Base-by-base conservation (phyloP, 2,888 invertebrate species). In the Aproaerema taeniolella region DNA sequence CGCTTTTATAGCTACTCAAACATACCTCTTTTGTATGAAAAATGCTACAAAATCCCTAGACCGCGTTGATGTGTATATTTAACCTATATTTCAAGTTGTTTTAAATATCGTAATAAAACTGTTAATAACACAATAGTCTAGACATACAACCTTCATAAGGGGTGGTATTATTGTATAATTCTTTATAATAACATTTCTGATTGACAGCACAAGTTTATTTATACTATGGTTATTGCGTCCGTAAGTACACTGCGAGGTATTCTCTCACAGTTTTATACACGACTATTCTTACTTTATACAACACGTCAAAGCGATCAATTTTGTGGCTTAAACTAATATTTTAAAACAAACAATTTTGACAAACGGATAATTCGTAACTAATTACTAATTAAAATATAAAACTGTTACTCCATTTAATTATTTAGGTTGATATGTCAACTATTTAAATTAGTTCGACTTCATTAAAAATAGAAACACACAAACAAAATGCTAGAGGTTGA, bases 101-200 rank as follows among this genome's bases (percentile, higher is more conserved):
- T 70, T 70, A 70, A 69, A 73, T 73, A 76, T 58, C 52, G 52
- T 67, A 69, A 72, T 76, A 73, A 72, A 71, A 76, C 67, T 72
- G 72, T 76, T 77, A 34, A 74, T 76, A 34, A 74, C 67, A n/a
- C n/a, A n/a, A n/a, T n/a, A n/a, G n/a, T n/a, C n/a, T n/a, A 20
- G 78, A 81, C 79, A 72, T 79, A 82, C 82, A 83, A 82, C 82
- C 81, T 82, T 82, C 67, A 65, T 69, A 83, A 79, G 80, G 77
- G 79, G 70, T 70, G 71, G 67, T 67, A 67, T 61, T 61, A 51
- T 61, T 53, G 55, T 58, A 52, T 56, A 58, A 62, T n/a, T n/a
- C n/a, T 67, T 63, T 61, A 67, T 59, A 67, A 59, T 58, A 67
- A 58, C 56, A 67, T 64, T 72, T 72, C 71, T 71, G 62, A 53